Base-by-base conservation (phyloP, 2,113 vertebrate genomes). In the Anser cygnoides region DNA sequence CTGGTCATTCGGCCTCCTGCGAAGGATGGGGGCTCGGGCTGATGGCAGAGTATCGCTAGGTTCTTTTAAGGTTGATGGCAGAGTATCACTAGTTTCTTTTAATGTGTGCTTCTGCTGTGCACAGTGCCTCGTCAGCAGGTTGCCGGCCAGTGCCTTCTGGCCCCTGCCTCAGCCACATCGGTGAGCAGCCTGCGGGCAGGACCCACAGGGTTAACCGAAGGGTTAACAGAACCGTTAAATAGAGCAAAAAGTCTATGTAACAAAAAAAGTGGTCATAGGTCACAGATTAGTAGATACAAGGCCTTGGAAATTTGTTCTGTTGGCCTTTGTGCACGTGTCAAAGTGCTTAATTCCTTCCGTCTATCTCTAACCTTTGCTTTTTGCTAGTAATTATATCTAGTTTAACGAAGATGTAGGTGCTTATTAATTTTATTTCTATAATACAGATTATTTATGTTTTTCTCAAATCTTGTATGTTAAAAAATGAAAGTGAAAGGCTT, bases 81-180 rank as follows among this genome's bases (percentile, higher is more conserved):
- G 20, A 21, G 46, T 11, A 11, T 49, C 46, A 20, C 46, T 49
- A 21, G 20, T 21, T 49, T 49, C 46, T 22, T 49, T 49, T 49
- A 49, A 49, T 11, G 46, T 49, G 46, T 49, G 46, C 46, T 46
- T 46, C 20, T 22, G 39, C 46, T 2, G 26, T 29, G 25, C 21
- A 22, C 54, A 8, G 19, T 37, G 37, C 26, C 13, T 1, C 2
- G 29, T 39, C 19, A 1, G 21, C 59, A 63, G 21, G 18, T 11
- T 41, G 12, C 18, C 20, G 18, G 12, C 28, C 1, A 13, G 22
- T 35, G 49, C 44, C 6, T 0, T 3, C 11, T 10, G 41, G 11
- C 21, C 8, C 0, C 5, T 46, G 54, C 20, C 18, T 39, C 29
- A 14, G 19, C 7, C 11, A 6, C 44, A 18, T 49, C 54, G 28